Evolutionary conservation across 1,140 invertebrate species (phyloP), one percentile per base, ranked within the genome.

Genomic region (Lerema accius): DNA sequence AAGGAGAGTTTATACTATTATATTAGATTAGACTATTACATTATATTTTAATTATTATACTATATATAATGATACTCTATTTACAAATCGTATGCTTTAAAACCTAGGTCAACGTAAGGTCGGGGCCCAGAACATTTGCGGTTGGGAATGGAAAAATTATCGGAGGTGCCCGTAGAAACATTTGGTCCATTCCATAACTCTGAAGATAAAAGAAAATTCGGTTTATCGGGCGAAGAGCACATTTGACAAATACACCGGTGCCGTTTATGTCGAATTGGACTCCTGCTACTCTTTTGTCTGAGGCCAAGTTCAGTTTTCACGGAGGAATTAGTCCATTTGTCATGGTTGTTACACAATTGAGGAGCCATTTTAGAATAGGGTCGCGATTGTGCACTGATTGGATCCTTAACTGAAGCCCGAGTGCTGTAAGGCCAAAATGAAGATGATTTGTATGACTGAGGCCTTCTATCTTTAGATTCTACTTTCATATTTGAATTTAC

Each of bases 251-350:
- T 35, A 19, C 46, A 46, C 26, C 55, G 26, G 35, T 58, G 55
- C 17, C 49, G 50, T 45, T 43, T 68, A 17, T 71, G 62, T 17
- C 46, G 48, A 17, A 67, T 69, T 11, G 53, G 65, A 51, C 61
- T 64, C 45, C 43, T 62, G 37, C n/a, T 49, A 4, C 26, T 37
- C 5, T 43, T 48, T 11, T 37, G 51, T 7, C 26, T 63, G 4
- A 23, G 26, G 19, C 39, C 26, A 16, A 28, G 48, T 13, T 64
- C 42, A 7, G 59, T 50, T 7, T 40, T 40, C 5, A 53, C 58
- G 23, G 9, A 55, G 1, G 11, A 19, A 39, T 45, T 37, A 2
- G 26, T 35, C 23, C 15, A 53, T 10, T 23, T 37, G 26, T 35
- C 16, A 10, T 59, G 10, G 9, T 7, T 32, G 13, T 19, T 7